phyloP scores from a whole-genome alignment of 1,140 invertebrate species.

The Lucilia cuprina region DNA sequence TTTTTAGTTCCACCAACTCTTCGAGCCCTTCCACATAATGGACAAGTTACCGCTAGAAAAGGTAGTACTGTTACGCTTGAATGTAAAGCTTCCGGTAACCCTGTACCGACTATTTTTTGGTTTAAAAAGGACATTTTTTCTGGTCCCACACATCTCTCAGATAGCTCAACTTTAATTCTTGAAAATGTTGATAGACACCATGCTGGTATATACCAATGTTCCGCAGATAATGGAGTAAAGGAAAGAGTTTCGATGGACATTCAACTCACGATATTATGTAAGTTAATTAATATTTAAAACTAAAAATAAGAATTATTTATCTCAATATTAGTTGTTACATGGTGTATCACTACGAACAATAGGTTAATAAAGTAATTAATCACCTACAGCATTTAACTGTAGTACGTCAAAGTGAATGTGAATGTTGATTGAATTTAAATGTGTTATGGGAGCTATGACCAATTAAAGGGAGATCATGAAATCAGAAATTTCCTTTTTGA shows the following conservation, averaged over 20 bases:
- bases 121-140: conserved; percentile 61
- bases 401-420: too few relatives aligned
- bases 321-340: too few relatives aligned
- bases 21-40: conserved; percentile 63
- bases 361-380: too few relatives aligned
- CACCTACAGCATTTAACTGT: too few relatives aligned
- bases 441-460: too few relatives aligned
- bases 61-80: conserved; percentile 68
- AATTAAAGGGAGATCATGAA: too few relatives aligned
- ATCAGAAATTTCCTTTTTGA: too few relatives aligned
- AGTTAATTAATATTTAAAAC: conserved; percentile 44
- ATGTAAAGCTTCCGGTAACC: conserved; percentile 68
- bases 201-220: conserved; percentile 71
- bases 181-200: conserved; percentile 70
- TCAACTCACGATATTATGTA: conserved; percentile 68
- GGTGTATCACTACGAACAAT: too few relatives aligned
- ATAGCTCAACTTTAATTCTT: conserved; percentile 66
- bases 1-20: conserved; percentile 65
- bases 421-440: too few relatives aligned
- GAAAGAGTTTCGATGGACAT: conserved; percentile 69
- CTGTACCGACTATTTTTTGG: conserved; percentile 62
- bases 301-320: too few relatives aligned
- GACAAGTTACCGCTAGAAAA: conserved; percentile 66
- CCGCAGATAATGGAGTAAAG: conserved; percentile 72
- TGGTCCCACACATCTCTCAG: conserved; percentile 60